Percentiles rank a stretch among this genome's conserved stretches.
These are phyloP conservation scores for Ypsolopha sequella DNA, from an alignment of 2,888 invertebrate species.

Conservation along the genomic window DNA sequence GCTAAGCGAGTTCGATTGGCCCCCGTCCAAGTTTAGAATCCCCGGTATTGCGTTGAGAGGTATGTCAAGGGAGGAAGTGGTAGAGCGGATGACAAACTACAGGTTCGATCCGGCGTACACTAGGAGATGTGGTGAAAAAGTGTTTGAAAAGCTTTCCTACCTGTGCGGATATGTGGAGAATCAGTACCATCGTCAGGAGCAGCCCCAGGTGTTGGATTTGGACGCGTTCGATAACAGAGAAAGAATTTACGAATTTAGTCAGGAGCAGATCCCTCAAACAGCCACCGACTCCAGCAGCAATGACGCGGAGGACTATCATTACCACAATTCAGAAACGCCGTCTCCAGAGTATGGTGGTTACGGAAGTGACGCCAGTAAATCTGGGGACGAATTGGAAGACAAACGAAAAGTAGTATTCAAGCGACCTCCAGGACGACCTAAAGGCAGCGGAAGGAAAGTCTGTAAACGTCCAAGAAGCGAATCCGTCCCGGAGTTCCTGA, in stretches of 20 bases:
- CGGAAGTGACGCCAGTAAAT: conserved; percentile 55
- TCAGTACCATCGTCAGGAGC: conserved; percentile 36
- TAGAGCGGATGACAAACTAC: conserved; percentile 40
- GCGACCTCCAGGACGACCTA: conserved; percentile 68
- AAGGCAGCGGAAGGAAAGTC: conserved; percentile 53
- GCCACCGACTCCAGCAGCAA: conserved; percentile 57
- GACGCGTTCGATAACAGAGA: conserved; percentile 46
- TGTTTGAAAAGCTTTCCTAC: conserved; percentile 47
- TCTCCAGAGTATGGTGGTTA: conserved; percentile 53
- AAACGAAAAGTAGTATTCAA: conserved; percentile 56
- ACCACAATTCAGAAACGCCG: conserved; percentile 16
- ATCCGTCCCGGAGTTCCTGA: conserved; percentile 86
- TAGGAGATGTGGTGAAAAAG: conserved; percentile 37
- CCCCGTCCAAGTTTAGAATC: conserved; percentile 52
- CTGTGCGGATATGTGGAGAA: conserved; percentile 41
- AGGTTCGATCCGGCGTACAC: conserved; percentile 35
- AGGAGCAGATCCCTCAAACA: conserved; percentile 18
- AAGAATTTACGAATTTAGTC: conserved; percentile 37
- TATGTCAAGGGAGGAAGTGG: conserved; percentile 47
- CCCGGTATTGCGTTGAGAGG: conserved; percentile 41
- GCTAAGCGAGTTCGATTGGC: conserved; percentile 48
- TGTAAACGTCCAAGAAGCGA: conserved; percentile 55
- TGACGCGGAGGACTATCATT: conserved; percentile 33
- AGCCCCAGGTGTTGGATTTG: conserved; percentile 42
- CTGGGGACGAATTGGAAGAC: conserved; percentile 60